Percentiles rank a stretch among this genome's conserved stretches.
Conservation (phyloP, 2,113 vertebrate genomes). For the Chaetodon auriga region DNA sequence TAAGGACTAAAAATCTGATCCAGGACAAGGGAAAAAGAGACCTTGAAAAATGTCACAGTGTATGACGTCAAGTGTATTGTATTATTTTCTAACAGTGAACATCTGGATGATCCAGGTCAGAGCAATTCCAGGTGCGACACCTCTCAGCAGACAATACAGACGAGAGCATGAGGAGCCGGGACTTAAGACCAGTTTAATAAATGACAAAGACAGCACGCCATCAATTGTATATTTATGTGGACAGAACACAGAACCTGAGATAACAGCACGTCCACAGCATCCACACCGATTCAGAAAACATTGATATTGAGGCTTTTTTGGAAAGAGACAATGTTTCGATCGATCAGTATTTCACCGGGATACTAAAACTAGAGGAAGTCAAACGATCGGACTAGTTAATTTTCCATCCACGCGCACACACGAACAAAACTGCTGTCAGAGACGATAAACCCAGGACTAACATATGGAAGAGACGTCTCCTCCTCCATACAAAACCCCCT, state of each 20-base stretch:
- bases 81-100: too few relatives aligned
- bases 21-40: too few relatives aligned
- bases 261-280: conserved; percentile 54
- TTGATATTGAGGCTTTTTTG: conserved; percentile 35
- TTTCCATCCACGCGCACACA: conserved; percentile 38
- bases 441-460: conserved; percentile 47
- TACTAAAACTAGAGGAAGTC: conserved; percentile 48
- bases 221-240: conserved; percentile 66
- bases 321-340: conserved; percentile 38
- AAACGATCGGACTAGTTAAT: conserved; percentile 37
- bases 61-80: too few relatives aligned
- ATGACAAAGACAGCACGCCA: conserved; percentile 31
- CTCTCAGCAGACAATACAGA: background rate
- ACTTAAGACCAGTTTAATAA: conserved; percentile 36
- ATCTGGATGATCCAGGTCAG: background rate
- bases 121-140: background rate
- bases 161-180: background rate
- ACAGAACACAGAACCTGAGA: conserved; percentile 79
- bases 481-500: conserved; percentile 47
- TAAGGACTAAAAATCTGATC: too few relatives aligned
- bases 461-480: conserved; percentile 2
- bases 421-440: conserved; percentile 45
- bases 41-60: too few relatives aligned
- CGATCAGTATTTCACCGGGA: conserved; percentile 54
- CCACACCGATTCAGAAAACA: conserved; percentile 46